Evolutionary conservation across 2,888 invertebrate species (phyloP), one percentile per base, ranked within the genome.

Genomic region (Sinodicranocentrus sp.): DNA sequence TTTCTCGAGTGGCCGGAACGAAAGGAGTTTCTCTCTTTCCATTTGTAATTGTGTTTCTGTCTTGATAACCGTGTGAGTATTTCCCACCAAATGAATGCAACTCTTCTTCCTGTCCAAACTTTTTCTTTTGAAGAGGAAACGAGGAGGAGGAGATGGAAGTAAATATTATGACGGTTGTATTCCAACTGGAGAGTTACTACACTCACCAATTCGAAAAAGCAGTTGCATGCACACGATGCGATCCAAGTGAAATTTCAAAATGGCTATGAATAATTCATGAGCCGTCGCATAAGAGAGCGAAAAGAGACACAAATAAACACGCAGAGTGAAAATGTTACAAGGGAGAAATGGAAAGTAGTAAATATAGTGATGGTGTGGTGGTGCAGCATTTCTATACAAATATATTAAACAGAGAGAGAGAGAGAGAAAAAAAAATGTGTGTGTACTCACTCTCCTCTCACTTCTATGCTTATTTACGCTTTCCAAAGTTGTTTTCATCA

Each of bases 161-260:
- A n/a, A 33, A 33, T 33, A 33, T 6, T 33, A 33, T 25, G 28
- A 8, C 39, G 52, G 25, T 26, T n/a, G 54, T 48, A 54, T 10
- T 57, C 17, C 23, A 48, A 48, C 13, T 15, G 25, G 25, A 57
- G 57, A 57, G 57, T 19, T 10, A 10, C 33, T 33, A 48, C n/a
- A 57, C 63, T n/a, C 21, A 71, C 82, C 82, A 82, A 82, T 82
- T 70, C 59, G 75, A 70, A 71, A 73, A 63, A 82, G 82, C 70
- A 82, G 82, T 82, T 82, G 75, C 82, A 70, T 82, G 82, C 70
- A 70, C 59, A 82, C 70, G 70, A 63, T 86, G 84, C 86, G 83
- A 85, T 85, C 85, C 84, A 87, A 87, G 86, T 86, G 87, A 87
- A 88, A 88, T 87, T 88, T 88, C 85, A 88, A 88, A 88, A 86